Percentiles rank a stretch among this genome's conserved stretches.
Conservation (phyloP, 2,888 invertebrate genomes). For the Dolichopus griseipennis region DNA sequence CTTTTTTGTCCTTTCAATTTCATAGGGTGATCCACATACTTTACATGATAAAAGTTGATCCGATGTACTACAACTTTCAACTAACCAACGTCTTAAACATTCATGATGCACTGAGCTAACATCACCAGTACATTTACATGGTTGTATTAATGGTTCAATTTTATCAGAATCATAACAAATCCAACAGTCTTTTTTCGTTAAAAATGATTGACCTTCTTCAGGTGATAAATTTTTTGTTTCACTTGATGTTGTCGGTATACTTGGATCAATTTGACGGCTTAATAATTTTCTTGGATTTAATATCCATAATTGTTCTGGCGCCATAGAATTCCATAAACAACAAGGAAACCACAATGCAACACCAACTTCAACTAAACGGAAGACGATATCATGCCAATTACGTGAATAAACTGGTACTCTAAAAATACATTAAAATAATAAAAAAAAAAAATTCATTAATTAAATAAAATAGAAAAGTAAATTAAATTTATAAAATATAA, state of each 20-base stretch:
- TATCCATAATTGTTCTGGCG: conserved; percentile 88
- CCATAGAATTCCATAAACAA: conserved; percentile 92
- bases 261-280: conserved; percentile 54
- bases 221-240: conserved; percentile 40
- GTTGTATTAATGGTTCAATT: conserved; percentile 74
- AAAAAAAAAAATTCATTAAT: background rate
- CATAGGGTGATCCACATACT: conserved; percentile 76
- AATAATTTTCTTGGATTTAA: conserved; percentile 82
- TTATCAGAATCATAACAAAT: conserved; percentile 83
- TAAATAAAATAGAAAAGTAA: conserved; percentile 8
- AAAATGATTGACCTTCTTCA: conserved; percentile 49
- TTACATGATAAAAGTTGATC: conserved; percentile 67
- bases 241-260: conserved; percentile 43
- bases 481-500: background rate
- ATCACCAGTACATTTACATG: conserved; percentile 85
- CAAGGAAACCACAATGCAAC: conserved; percentile 93
- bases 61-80: conserved; percentile 70
- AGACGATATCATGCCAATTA: conserved; percentile 87
- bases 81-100: conserved; percentile 80
- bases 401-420: conserved; percentile 82
- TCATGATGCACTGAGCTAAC: conserved; percentile 89
- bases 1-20: conserved; percentile 65
- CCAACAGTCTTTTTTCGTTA: conserved; percentile 73
- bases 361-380: conserved; percentile 84
- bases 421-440: conserved; percentile 19